Conservation (phyloP, 2,797 vertebrate genomes). For the Microctenopoma steveboyesi region DNA sequence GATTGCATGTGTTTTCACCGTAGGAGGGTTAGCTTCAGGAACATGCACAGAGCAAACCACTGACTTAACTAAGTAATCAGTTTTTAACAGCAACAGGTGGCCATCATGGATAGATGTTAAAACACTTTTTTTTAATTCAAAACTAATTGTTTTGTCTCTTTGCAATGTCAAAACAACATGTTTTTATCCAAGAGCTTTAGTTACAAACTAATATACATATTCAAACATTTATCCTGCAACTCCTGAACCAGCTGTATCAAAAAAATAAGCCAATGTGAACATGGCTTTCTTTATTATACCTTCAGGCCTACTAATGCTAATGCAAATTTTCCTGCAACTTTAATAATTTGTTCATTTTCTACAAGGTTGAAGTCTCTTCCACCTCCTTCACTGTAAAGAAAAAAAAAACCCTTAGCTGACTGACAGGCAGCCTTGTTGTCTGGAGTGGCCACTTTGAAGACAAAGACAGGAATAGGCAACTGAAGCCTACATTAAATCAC, state of each 20-base stretch:
- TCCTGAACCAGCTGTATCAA: neutral
- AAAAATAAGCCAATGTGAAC: neutral
- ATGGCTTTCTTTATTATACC: neutral
- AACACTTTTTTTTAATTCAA: too few relatives aligned
- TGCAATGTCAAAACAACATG: too few relatives aligned
- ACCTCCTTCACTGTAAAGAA: neutral
- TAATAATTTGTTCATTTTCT: constrained; percentile 3
- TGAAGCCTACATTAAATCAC: constrained; percentile 43
- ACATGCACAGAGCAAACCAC: constrained; percentile 19
- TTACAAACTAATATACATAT: too few relatives aligned
- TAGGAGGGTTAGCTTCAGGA: constrained; percentile 34
- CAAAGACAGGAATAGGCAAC: constrained; percentile 9
- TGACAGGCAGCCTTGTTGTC: constrained; percentile 9
- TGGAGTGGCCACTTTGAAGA: constrained; percentile 39
- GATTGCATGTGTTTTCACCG: constrained; percentile 47
- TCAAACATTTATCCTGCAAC: too few relatives aligned
- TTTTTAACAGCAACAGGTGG: constrained; percentile 15
- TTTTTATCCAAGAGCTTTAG: too few relatives aligned
- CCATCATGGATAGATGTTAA: neutral
- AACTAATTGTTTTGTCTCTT: too few relatives aligned
- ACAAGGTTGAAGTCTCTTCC: neutral
- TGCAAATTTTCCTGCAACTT: constrained; percentile 17
- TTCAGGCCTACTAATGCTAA: neutral
- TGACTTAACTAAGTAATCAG: constrained; percentile 11
- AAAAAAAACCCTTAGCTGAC: neutral